A percentile compares a stretch with the other conserved stretches of the same genome.
These are phyloP conservation scores for Bombylius major DNA, from an alignment of 2,888 invertebrate species.

Conservation along the genomic window DNA sequence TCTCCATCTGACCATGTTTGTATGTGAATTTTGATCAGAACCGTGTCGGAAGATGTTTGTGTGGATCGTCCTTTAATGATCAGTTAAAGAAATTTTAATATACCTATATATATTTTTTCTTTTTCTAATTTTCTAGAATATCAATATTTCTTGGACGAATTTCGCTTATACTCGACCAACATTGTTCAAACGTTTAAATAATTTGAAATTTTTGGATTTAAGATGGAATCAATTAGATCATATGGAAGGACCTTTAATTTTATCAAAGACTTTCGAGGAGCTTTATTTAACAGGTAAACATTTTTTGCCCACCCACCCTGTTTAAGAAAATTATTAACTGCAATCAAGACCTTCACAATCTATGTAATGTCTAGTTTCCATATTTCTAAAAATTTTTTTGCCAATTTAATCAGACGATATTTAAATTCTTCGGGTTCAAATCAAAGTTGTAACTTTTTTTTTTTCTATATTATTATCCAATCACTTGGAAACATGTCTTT, in stretches of 20 bases:
- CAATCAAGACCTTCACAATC: background rate
- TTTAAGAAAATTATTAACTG: background rate
- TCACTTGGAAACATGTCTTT: too few relatives aligned
- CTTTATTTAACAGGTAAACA: conserved; percentile 28
- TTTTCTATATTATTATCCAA: too few relatives aligned
- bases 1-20: too few relatives aligned
- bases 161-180: conserved; percentile 26
- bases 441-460: too few relatives aligned
- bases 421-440: too few relatives aligned
- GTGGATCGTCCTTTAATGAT: too few relatives aligned
- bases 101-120: background rate
- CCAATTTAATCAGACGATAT: too few relatives aligned
- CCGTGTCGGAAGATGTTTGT: too few relatives aligned
- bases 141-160: conserved; percentile 36
- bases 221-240: conserved; percentile 33
- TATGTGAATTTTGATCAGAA: too few relatives aligned
- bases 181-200: conserved; percentile 27
- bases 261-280: conserved; percentile 25
- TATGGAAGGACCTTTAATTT: conserved; percentile 26
- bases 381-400: too few relatives aligned
- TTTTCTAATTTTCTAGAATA: conserved; percentile 18
- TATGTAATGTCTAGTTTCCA: too few relatives aligned
- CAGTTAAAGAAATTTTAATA: background rate
- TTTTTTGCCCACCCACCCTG: too few relatives aligned
- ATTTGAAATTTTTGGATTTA: conserved; percentile 28